Evolutionary conservation across 2,888 invertebrate species (phyloP).

Genomic region (Macropis europaea): DNA sequence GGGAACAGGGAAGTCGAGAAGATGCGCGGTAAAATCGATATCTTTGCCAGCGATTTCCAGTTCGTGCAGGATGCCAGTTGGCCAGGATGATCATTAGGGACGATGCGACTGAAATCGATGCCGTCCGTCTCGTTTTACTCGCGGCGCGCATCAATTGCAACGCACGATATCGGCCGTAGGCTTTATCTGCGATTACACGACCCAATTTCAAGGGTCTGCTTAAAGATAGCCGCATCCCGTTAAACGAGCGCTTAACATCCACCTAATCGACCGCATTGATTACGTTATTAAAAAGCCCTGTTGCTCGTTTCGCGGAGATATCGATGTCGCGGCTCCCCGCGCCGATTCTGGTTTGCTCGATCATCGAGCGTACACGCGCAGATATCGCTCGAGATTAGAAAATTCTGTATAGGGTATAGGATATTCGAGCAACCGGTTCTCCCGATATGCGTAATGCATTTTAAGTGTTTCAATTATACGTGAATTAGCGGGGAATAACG

Average conservation of each 20-base stretch:
- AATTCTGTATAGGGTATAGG: conserved; percentile 2
- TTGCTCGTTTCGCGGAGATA: neutral
- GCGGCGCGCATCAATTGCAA: neutral
- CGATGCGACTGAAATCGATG: conserved; percentile 2
- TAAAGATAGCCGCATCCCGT: conserved; percentile 11
- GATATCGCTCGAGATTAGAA: neutral
- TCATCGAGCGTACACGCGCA: neutral
- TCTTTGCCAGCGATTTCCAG: conserved; percentile 2
- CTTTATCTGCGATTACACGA: neutral
- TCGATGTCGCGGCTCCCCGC: neutral
- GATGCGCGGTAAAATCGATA: conserved; percentile 25
- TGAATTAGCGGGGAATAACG: conserved; percentile 22
- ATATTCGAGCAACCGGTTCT: conserved; percentile 34
- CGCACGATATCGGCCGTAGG: neutral
- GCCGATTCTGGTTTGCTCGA: neutral
- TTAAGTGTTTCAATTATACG: conserved; percentile 34
- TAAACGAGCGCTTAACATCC: conserved; percentile 5
- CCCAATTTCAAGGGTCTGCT: conserved; percentile 20
- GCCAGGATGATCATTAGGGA: conserved; percentile 21
- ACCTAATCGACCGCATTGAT: conserved; percentile 5
- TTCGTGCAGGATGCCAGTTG: neutral
- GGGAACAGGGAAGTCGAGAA: neutral
- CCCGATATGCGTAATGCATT: conserved; percentile 5
- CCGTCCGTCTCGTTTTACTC: neutral
- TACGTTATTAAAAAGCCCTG: conserved; percentile 6